phyloP scores from a whole-genome alignment of 2,113 vertebrate species.

The Cyprinodon tularosa region DNA sequence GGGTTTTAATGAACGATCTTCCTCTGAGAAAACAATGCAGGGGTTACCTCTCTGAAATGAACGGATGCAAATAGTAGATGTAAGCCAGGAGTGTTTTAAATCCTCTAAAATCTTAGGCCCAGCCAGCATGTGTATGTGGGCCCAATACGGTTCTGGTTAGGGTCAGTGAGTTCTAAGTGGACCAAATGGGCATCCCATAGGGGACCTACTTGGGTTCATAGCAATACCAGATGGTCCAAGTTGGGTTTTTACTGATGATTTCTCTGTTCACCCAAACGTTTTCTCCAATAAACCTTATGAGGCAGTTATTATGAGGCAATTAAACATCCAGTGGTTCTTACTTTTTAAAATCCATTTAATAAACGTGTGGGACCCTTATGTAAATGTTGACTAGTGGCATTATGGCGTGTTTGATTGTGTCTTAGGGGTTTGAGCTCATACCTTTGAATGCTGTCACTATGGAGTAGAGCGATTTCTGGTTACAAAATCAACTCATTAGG shows the following conservation, averaged over 20 bases:
- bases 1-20: neutral
- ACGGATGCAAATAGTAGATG: neutral
- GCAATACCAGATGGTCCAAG: too few species aligned
- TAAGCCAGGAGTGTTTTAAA: neutral
- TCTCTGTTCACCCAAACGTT: neutral
- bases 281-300: neutral
- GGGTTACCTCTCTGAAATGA: neutral
- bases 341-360: neutral
- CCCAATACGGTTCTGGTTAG: neutral
- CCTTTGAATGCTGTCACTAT: neutral
- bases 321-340: neutral
- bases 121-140: neutral
- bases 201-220: too few species aligned
- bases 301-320: neutral
- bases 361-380: neutral
- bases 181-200: neutral
- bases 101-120: neutral
- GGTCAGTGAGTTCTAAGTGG: neutral
- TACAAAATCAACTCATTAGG: neutral
- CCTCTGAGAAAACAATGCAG: neutral
- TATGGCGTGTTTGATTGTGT: neutral
- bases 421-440: neutral
- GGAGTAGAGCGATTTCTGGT: too few species aligned
- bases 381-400: neutral
- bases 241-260: neutral